A percentile compares a stretch with the other conserved stretches of the same genome.
Conservation (phyloP, 2,888 invertebrate species). For the Tortrix viridana region DNA sequence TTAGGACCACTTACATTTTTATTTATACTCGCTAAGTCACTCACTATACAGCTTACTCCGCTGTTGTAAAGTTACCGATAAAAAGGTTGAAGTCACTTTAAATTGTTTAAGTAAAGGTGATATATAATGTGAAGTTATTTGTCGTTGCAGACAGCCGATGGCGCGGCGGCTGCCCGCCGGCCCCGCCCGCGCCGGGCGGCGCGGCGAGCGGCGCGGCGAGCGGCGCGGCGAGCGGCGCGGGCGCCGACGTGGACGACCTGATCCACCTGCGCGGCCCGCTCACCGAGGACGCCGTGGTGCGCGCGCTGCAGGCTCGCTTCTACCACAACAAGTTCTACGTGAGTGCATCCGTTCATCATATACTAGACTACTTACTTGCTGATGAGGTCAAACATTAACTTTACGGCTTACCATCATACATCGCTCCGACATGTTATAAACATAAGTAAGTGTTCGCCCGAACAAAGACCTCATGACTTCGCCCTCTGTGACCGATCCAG, state of each 20-base stretch:
- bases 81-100: too few species aligned
- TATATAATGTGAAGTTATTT: background rate
- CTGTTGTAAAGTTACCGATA: too few species aligned
- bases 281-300: conserved; percentile 96
- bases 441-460: too few species aligned
- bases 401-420: too few species aligned
- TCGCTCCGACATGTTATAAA: too few species aligned
- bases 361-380: too few species aligned
- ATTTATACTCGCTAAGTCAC: too few species aligned
- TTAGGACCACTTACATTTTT: too few species aligned
- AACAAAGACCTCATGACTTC: too few species aligned
- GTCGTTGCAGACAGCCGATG: conserved; percentile 41
- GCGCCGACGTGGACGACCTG: conserved; percentile 91
- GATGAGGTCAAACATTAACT: too few species aligned
- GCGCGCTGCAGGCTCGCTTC: conserved; percentile 95
- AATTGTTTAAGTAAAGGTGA: background rate
- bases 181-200: conserved; percentile 43
- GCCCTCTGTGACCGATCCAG: too few species aligned
- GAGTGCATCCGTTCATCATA: conserved; percentile 69
- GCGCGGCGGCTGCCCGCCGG: conserved; percentile 51
- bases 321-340: conserved; percentile 94
- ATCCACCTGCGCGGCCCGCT: conserved; percentile 96
- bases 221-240: conserved; percentile 46
- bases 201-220: conserved; percentile 46
- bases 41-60: too few species aligned